These are phyloP conservation scores for Pentalonia nigronervosa DNA, from an alignment of 1,140 invertebrate species.

Conservation along the genomic window DNA sequence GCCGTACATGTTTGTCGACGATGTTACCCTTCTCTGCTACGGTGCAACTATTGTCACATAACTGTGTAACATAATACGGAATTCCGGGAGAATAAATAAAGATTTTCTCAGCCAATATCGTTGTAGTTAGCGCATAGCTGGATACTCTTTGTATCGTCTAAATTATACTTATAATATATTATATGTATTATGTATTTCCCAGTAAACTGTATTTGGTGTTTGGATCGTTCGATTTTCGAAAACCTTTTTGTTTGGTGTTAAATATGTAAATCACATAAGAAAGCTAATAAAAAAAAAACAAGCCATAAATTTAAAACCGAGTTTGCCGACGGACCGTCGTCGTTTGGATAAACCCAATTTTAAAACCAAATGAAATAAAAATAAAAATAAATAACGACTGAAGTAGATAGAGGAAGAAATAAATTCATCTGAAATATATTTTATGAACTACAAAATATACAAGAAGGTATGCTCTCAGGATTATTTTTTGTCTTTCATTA, in stretches of 20 bases:
- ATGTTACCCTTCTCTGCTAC: neutral
- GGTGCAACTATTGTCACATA: neutral
- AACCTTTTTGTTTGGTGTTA: neutral
- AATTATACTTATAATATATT: neutral
- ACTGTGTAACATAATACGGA: slow-evolving; percentile 26
- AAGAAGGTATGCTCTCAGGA: neutral
- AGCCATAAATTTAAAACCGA: neutral
- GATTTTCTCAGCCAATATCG: neutral
- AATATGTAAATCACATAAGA: slow-evolving; percentile 24
- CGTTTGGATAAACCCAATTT: slow-evolving; percentile 1
- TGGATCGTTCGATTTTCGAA: neutral
- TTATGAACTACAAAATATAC: neutral
- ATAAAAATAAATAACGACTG: slow-evolving; percentile 29
- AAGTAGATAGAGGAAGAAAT: slow-evolving; percentile 25
- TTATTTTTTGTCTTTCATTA: neutral
- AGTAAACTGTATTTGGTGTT: neutral
- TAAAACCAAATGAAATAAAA: slow-evolving; percentile 45
- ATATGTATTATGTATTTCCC: neutral
- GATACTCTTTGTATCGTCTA: neutral
- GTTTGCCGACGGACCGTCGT: neutral
- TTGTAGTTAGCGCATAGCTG: neutral
- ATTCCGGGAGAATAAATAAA: neutral
- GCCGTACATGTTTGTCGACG: neutral
- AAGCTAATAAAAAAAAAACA: slow-evolving; percentile 21
- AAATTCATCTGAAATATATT: neutral